These are phyloP conservation scores for Trogon surrucura DNA, from an alignment of 2,113 vertebrate species.

Conservation along the genomic window DNA sequence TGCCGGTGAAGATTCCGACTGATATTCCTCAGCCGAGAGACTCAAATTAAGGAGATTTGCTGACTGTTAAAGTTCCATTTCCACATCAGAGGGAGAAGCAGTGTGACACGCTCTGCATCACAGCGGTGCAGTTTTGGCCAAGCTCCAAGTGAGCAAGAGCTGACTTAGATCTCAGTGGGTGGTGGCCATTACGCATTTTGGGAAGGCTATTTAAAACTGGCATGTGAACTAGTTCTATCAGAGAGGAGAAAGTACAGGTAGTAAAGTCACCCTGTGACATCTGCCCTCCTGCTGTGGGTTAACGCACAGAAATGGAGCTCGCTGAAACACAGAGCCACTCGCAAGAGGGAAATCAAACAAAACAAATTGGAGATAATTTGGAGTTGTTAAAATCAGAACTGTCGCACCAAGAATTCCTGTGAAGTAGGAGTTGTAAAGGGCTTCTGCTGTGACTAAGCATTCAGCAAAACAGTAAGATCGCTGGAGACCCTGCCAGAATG, in stretches of 20 bases:
- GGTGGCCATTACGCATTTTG: constrained; percentile 70
- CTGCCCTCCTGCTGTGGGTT: constrained; percentile 76
- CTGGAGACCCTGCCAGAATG: constrained; percentile 49
- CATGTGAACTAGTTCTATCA: constrained; percentile 76
- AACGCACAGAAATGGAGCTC: constrained; percentile 68
- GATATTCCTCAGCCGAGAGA: constrained; percentile 14
- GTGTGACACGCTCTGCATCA: constrained; percentile 62
- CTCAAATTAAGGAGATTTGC: constrained; percentile 72
- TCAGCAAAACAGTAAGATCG: constrained; percentile 67
- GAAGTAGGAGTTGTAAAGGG: constrained; percentile 64
- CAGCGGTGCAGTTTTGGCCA: constrained; percentile 75
- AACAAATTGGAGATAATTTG: constrained; percentile 77
- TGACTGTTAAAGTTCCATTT: constrained; percentile 69
- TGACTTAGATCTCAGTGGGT: constrained; percentile 79
- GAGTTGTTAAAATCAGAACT: constrained; percentile 71
- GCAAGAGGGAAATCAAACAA: constrained; percentile 75
- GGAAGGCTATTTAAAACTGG: constrained; percentile 71
- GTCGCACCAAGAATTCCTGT: background rate
- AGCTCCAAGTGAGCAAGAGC: constrained; percentile 62
- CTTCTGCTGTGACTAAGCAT: constrained; percentile 68
- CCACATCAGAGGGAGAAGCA: constrained; percentile 70
- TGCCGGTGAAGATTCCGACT: background rate
- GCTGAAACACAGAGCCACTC: constrained; percentile 50
- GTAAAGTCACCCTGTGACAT: constrained; percentile 77
- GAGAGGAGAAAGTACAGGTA: constrained; percentile 72